Conservation (phyloP, 1,140 invertebrate species). For the Bombus balteatus region DNA sequence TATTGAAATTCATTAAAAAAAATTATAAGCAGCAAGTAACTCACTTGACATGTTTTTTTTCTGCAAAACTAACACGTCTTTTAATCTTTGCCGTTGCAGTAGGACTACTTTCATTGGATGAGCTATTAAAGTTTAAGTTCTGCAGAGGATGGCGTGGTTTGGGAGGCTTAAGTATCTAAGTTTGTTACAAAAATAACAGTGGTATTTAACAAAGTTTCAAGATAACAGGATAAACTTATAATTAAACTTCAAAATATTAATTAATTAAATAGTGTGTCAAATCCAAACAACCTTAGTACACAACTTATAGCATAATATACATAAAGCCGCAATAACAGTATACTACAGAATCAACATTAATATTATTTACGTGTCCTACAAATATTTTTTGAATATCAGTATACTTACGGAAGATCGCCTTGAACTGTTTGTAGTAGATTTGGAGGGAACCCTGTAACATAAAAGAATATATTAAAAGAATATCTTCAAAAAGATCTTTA, state of each 20-base stretch:
- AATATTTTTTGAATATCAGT: not conserved
- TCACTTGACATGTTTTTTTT: constrained; percentile 76
- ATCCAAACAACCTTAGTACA: not conserved
- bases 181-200: constrained; percentile 15
- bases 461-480: constrained; percentile 19
- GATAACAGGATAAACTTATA: not conserved
- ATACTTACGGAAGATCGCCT: constrained; percentile 66
- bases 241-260: not conserved
- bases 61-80: constrained; percentile 74
- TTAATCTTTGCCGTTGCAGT: constrained; percentile 52
- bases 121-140: constrained; percentile 56
- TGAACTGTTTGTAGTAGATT: constrained; percentile 37
- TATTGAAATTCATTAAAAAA: not conserved
- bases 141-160: constrained; percentile 67
- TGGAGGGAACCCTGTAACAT: constrained; percentile 46
- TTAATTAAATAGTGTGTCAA: not conserved
- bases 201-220: not conserved
- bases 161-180: constrained; percentile 68
- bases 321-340: not conserved
- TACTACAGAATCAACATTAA: not conserved
- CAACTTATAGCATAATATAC: not conserved
- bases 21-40: constrained; percentile 24
- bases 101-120: constrained; percentile 60
- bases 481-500: not conserved
- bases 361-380: not conserved